phyloP scores from a whole-genome alignment of 2,888 invertebrate genomes.

The Drosophila flavopinicola region DNA sequence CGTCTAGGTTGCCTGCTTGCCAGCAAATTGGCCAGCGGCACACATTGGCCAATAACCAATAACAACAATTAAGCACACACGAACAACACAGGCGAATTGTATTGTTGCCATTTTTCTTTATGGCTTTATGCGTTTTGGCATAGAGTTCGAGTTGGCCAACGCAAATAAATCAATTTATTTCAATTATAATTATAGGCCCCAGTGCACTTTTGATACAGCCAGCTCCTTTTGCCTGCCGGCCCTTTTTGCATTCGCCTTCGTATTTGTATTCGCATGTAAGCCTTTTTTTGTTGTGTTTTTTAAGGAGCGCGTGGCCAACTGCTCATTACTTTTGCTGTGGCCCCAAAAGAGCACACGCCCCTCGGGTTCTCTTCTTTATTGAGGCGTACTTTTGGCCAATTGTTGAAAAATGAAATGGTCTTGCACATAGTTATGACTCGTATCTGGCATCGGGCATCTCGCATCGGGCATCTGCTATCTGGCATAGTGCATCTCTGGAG shows the following conservation, averaged over 20 bases:
- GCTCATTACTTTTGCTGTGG: conserved; percentile 74
- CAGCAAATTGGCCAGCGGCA: conserved; percentile 58
- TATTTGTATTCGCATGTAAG: conserved; percentile 22
- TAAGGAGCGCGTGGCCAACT: conserved; percentile 76
- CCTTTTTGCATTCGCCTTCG: conserved; percentile 25
- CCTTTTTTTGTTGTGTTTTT: conserved; percentile 24
- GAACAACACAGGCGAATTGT: conserved; percentile 59
- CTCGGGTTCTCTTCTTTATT: conserved; percentile 43
- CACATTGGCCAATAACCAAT: conserved; percentile 69
- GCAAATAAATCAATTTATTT: conserved; percentile 84
- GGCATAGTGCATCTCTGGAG: conserved; percentile 24
- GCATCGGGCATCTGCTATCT: conserved; percentile 34
- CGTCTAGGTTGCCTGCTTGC: conserved; percentile 29
- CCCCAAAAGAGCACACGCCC: conserved; percentile 54
- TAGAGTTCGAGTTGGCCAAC: conserved; percentile 67
- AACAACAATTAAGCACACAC: conserved; percentile 75
- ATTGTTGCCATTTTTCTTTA: conserved; percentile 78
- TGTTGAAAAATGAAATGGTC: conserved; percentile 79
- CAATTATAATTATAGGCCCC: conserved; percentile 83
- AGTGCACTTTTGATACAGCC: conserved; percentile 40
- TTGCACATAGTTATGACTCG: conserved; percentile 72
- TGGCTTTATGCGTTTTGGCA: conserved; percentile 73
- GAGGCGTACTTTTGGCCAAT: conserved; percentile 75
- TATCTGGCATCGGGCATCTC: conserved; percentile 28
- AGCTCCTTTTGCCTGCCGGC: conserved; percentile 38